A percentile compares a stretch with the other conserved stretches of the same genome.
Evolutionary conservation across 2,113 vertebrate species (phyloP).

Genomic region (Burhinus oedicnemus): DNA sequence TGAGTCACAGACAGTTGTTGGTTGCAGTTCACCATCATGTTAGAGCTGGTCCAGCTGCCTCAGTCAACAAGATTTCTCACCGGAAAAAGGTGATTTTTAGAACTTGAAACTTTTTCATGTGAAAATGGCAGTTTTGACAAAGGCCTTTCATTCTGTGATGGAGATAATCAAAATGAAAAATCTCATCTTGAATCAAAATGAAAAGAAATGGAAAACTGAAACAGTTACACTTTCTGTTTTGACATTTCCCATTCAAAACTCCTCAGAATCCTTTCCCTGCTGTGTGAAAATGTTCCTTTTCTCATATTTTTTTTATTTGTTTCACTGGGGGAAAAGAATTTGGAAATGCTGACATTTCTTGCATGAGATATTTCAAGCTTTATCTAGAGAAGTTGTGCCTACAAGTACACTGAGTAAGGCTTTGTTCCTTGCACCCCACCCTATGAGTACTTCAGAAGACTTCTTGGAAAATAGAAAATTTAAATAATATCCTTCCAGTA

Average conservation of each 20-base stretch:
- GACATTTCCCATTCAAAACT: conserved; percentile 67
- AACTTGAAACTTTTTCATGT: conserved; percentile 49
- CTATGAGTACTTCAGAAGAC: neutral
- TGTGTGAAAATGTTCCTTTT: conserved; percentile 63
- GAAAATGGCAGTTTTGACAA: conserved; percentile 64
- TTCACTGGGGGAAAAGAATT: conserved; percentile 8
- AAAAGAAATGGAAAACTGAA: conserved; percentile 56
- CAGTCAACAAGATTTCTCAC: neutral
- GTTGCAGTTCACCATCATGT: neutral
- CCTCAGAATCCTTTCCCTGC: conserved; percentile 46
- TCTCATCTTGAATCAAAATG: conserved; percentile 41
- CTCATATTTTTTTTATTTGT: conserved; percentile 21
- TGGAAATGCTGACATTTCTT: conserved; percentile 59
- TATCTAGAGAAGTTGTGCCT: conserved; percentile 33
- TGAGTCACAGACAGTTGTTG: neutral
- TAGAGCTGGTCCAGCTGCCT: neutral
- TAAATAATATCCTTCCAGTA: neutral
- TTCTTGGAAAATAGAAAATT: conserved; percentile 23
- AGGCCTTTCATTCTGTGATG: conserved; percentile 51
- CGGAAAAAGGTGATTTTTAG: conserved; percentile 47
- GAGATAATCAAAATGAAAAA: conserved; percentile 65
- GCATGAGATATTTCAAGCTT: conserved; percentile 46
- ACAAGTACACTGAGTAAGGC: neutral
- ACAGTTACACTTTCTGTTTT: conserved; percentile 63
- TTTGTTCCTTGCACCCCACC: neutral